These are phyloP conservation scores for Chascanopsetta lugubris DNA, from an alignment of 2,113 vertebrate genomes.

Conservation along the genomic window DNA sequence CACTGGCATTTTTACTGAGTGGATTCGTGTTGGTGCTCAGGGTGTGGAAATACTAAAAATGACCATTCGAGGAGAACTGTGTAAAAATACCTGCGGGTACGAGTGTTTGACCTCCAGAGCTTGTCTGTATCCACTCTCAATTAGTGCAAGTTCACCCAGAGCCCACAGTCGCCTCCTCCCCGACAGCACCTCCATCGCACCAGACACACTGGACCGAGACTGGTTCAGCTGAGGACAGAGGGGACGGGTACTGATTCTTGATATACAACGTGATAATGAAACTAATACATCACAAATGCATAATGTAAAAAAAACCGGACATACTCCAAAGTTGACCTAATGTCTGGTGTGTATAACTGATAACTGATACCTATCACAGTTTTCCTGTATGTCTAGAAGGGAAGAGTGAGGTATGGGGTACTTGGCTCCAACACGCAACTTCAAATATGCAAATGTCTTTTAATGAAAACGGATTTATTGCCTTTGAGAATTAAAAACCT, in stretches of 20 bases:
- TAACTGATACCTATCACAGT: no score
- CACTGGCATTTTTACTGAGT: not conserved
- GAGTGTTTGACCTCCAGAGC: conserved; percentile 80
- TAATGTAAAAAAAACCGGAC: no score
- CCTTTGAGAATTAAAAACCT: not conserved
- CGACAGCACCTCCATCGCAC: conserved; percentile 68
- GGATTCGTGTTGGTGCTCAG: not conserved
- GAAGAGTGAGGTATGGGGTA: no score
- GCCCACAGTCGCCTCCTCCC: conserved; percentile 70
- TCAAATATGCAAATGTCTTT: no score
- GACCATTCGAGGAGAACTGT: not conserved
- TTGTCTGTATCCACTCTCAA: conserved; percentile 67
- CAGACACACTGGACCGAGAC: conserved; percentile 69
- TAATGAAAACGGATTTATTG: not conserved
- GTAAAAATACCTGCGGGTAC: conserved; percentile 77
- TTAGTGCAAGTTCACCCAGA: conserved; percentile 64
- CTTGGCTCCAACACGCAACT: no score
- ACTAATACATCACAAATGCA: not conserved
- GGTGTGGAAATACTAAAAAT: not conserved
- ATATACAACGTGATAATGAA: not conserved
- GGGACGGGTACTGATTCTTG: not conserved
- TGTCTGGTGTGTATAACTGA: no score
- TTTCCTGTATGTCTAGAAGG: no score
- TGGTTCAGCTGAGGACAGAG: conserved; percentile 68
- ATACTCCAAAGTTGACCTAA: no score